Base-by-base conservation (phyloP, 1,140 invertebrate species). In the Dendroctonus valens region DNA sequence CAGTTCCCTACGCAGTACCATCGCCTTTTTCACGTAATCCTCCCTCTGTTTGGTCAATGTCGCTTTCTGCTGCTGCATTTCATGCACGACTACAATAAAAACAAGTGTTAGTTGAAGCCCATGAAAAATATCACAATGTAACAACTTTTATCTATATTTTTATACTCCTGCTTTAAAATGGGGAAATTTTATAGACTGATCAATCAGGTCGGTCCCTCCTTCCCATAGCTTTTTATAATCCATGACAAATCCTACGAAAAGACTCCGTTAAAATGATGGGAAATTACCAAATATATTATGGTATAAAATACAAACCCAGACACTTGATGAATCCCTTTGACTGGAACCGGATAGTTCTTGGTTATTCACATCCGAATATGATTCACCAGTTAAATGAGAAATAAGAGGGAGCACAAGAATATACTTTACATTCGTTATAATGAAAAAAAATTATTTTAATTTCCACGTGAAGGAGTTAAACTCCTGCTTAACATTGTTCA, bases 51-150 rank as follows among this genome's bases (percentile, higher is more conserved):
- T 90, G 11, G 84, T 84, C 59, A 92, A 74, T 60, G 89, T 88
- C 2, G 87, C 87, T 78, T 89, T 89, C 72, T 92, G 90, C 70
- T 91, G 89, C 69, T 90, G 86, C 73, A 88, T 84, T 81, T 92
- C 91, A 70, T 90, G 86, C 70, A 89, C 89, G 72, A 92, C 90
- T 84, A 72, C 57, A 74, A 73, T 60, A 70, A 71, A 72, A 61
- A 69, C 40, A n/a, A 6, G 38, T 48, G 26, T 62, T 49, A 38
- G 9, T 46, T 58, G 7, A 38, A 38, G 12, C 8, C 44, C 44
- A n/a, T 51, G 3, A 9, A 41, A 63, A 7, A 59, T 59, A 53
- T 14, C 11, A 53, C 11, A 52, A 51, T 60, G 55, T 64, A 59
- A 64, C 67, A 65, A 69, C 54, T 68, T 62, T 41, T 54, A 59